Evolutionary conservation across 2,888 invertebrate species (phyloP).

Genomic region (Clepsis dumicolana): DNA sequence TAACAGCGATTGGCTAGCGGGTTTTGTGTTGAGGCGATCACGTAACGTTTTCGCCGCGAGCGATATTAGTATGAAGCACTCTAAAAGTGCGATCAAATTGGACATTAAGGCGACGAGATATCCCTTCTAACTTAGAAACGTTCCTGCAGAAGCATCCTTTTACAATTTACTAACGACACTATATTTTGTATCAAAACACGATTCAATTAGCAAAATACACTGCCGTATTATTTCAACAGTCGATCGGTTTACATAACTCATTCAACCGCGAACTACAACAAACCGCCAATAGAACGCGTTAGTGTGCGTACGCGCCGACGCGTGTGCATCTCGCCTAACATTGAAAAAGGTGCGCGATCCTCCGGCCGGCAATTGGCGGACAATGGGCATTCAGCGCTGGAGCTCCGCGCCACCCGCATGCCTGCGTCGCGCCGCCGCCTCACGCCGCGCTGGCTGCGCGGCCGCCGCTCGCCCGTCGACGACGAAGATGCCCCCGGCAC

Average conservation of each 20-base stretch:
- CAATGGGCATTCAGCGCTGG: slow-evolving; percentile 68
- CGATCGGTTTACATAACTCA: neutral
- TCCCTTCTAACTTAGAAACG: no score
- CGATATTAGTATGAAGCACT: no score
- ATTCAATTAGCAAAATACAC: neutral
- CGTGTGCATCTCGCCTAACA: slow-evolving; percentile 48
- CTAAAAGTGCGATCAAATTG: no score
- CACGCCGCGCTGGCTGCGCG: slow-evolving; percentile 74
- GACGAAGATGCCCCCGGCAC: slow-evolving; percentile 61
- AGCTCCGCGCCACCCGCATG: slow-evolving; percentile 72
- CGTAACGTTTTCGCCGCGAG: no score
- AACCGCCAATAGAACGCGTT: neutral
- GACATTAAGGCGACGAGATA: no score
- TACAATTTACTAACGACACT: neutral
- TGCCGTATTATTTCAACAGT: neutral
- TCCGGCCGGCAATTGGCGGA: slow-evolving; percentile 68
- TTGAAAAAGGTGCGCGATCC: slow-evolving; percentile 67
- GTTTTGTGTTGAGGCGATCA: no score
- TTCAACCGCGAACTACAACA: neutral
- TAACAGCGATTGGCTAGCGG: no score
- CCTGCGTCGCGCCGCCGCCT: slow-evolving; percentile 74
- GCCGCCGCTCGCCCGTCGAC: slow-evolving; percentile 66
- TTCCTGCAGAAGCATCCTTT: no score
- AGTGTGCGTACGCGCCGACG: neutral
- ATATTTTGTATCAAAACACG: neutral